These are phyloP conservation scores for Drosophila quadrilineata DNA, from an alignment of 1,140 invertebrate species.

Conservation along the genomic window DNA sequence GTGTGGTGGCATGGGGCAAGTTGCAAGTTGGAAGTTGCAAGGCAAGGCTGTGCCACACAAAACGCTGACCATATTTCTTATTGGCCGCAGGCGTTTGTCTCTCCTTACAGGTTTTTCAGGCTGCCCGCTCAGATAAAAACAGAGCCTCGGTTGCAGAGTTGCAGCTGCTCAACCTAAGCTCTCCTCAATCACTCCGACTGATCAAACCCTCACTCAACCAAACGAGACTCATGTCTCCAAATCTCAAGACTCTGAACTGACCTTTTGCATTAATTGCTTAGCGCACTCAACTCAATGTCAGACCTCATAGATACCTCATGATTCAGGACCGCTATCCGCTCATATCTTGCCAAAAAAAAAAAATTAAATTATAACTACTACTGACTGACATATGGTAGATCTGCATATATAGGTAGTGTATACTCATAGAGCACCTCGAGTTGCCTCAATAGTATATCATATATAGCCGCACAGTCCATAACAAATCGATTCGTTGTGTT, in stretches of 20 bases:
- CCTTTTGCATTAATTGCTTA: slow-evolving; percentile 70
- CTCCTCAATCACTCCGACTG: background rate
- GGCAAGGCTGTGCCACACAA: too few species aligned
- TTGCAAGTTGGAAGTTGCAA: background rate
- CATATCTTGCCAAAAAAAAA: too few species aligned
- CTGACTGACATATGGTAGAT: too few species aligned
- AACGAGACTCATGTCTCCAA: background rate
- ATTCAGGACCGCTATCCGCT: slow-evolving; percentile 10
- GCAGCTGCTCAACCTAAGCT: slow-evolving; percentile 11
- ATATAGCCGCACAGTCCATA: too few species aligned
- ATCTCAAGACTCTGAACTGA: slow-evolving; percentile 32
- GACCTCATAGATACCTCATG: slow-evolving; percentile 14
- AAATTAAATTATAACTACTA: too few species aligned
- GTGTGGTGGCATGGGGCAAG: background rate
- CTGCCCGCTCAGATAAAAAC: background rate
- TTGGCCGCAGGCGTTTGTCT: slow-evolving; percentile 8
- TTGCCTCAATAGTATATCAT: background rate
- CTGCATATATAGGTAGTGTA: background rate
- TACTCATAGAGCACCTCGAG: background rate
- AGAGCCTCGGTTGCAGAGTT: slow-evolving; percentile 3
- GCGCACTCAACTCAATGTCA: slow-evolving; percentile 46
- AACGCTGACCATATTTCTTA: background rate
- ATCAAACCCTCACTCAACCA: too few species aligned
- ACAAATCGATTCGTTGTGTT: slow-evolving; percentile 16
- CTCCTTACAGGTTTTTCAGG: slow-evolving; percentile 30